phyloP scores from a whole-genome alignment of 2,888 invertebrate species.

The Hemistola chrysoprasaria region DNA sequence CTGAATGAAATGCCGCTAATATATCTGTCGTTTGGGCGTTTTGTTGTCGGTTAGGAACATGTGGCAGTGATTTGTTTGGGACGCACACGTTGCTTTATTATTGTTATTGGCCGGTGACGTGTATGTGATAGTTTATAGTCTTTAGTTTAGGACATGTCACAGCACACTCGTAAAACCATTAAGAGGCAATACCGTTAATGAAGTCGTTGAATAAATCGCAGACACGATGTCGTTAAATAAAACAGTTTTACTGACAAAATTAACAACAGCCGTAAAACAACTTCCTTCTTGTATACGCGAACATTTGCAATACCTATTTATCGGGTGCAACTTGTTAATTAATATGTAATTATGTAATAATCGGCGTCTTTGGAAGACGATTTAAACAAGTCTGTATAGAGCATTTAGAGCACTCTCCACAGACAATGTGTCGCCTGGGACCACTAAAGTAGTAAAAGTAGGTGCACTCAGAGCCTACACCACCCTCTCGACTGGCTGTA shows the following conservation, averaged over 20 bases:
- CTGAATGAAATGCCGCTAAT: constrained; percentile 60
- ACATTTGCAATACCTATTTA: constrained; percentile 15
- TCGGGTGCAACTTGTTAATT: constrained; percentile 6
- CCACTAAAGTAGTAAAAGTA: too few relatives aligned
- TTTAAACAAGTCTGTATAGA: too few relatives aligned
- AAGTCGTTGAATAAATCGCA: constrained; percentile 31
- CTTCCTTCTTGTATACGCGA: constrained; percentile 14
- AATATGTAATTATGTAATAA: neutral
- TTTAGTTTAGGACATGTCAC: constrained; percentile 51
- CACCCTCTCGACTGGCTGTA: too few relatives aligned
- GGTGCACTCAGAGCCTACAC: too few relatives aligned
- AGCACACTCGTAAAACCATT: constrained; percentile 67
- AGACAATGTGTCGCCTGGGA: too few relatives aligned
- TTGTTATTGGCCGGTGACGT: constrained; percentile 68
- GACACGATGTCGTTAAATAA: constrained; percentile 16
- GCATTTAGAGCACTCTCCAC: too few relatives aligned
- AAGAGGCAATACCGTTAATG: constrained; percentile 40
- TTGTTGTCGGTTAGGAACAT: constrained; percentile 66
- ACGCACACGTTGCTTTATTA: constrained; percentile 61
- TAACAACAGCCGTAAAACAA: constrained; percentile 16
- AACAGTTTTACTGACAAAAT: constrained; percentile 21
- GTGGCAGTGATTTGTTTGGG: constrained; percentile 67
- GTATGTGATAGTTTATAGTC: constrained; percentile 67
- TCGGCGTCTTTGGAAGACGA: too few relatives aligned
- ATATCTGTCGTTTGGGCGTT: constrained; percentile 76